Evolutionary conservation across 2,113 vertebrate genomes (phyloP).

Genomic region (Dasyornis broadbenti): DNA sequence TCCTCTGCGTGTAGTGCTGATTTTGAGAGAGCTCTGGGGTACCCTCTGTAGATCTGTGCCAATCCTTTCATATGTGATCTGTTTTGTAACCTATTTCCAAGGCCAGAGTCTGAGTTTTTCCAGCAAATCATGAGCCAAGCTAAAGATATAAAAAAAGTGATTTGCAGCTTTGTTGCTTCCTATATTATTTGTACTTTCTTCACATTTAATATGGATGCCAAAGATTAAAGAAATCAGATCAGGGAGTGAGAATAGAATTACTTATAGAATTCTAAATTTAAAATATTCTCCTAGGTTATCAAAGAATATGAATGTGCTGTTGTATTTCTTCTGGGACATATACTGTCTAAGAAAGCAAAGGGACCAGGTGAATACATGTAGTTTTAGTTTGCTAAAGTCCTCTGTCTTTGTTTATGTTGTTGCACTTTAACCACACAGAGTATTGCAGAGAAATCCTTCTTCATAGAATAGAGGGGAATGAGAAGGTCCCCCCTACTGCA

Average conservation of each 20-base stretch:
- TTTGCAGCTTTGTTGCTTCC: not conserved
- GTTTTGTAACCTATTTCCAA: not conserved
- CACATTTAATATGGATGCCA: not conserved
- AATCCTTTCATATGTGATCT: not conserved
- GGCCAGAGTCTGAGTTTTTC: not conserved
- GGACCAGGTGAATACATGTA: slow-evolving; percentile 78
- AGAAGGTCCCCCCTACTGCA: not conserved
- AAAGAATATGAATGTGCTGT: slow-evolving; percentile 89
- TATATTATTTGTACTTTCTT: not conserved
- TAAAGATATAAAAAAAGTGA: not conserved
- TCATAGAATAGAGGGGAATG: not conserved
- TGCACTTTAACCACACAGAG: not conserved
- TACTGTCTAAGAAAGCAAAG: slow-evolving; percentile 81
- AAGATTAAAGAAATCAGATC: not conserved
- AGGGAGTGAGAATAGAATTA: not conserved
- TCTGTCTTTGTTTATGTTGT: not conserved
- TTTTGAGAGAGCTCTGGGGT: not conserved
- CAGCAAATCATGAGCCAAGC: not conserved
- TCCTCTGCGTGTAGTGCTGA: not conserved
- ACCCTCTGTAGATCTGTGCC: not conserved
- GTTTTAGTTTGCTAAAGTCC: not conserved
- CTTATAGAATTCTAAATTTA: not conserved
- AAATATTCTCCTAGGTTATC: slow-evolving; percentile 75
- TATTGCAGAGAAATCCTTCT: not conserved
- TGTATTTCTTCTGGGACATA: slow-evolving; percentile 84